Conservation (phyloP, 2,888 invertebrate species). For the Alentia gelatinosa region DNA sequence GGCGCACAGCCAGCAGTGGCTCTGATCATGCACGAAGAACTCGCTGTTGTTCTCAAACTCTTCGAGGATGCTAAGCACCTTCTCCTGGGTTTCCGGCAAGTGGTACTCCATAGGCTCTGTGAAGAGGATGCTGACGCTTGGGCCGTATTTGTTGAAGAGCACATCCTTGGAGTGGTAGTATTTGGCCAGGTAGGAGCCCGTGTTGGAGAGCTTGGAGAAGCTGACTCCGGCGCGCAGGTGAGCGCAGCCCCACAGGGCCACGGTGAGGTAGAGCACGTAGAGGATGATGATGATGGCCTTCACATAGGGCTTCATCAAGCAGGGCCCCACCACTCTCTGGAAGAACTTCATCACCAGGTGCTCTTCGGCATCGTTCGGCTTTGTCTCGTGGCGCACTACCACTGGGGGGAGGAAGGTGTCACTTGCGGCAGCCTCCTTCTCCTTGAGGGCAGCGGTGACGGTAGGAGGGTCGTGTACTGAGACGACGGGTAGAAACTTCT, state of each 20-base stretch:
- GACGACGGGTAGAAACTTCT: conserved; percentile 32
- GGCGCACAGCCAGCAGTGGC: conserved; percentile 55
- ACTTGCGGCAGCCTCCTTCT: conserved; percentile 34
- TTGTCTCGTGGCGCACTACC: background rate
- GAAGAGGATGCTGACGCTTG: conserved; percentile 46
- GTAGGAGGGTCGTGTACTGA: conserved; percentile 24
- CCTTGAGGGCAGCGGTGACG: conserved; percentile 15
- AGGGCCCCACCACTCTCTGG: conserved; percentile 51
- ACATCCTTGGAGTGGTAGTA: conserved; percentile 54
- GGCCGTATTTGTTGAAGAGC: conserved; percentile 56
- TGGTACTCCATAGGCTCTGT: conserved; percentile 50
- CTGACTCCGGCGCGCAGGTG: conserved; percentile 53
- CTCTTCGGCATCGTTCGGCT: conserved; percentile 8
- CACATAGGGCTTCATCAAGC: conserved; percentile 44
- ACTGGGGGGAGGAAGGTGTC: conserved; percentile 44
- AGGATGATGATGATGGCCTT: conserved; percentile 48
- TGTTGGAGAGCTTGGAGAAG: conserved; percentile 53
- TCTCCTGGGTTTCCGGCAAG: background rate
- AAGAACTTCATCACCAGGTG: conserved; percentile 58
- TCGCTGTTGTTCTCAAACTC: conserved; percentile 37
- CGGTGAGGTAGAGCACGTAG: conserved; percentile 48
- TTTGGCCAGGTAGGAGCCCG: conserved; percentile 50
- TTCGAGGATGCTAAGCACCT: conserved; percentile 19
- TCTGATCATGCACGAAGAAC: conserved; percentile 30
- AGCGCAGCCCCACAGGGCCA: conserved; percentile 56